Conservation (phyloP, 2,797 vertebrate species). For the Brotula barbata region DNA sequence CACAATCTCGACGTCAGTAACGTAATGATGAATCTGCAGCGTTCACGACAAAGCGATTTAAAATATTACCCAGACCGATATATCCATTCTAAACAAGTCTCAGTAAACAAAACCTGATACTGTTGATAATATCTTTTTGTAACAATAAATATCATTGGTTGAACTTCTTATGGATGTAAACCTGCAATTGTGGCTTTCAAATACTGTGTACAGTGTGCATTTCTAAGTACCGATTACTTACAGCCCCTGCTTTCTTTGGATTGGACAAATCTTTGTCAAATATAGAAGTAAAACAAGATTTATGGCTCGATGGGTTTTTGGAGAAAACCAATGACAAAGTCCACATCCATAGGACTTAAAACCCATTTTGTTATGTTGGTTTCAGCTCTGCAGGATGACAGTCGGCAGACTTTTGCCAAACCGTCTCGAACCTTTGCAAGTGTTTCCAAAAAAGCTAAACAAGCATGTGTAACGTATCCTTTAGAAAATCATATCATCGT, state of each 20-base stretch:
- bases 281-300: slow-evolving; percentile 75
- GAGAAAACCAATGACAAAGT: slow-evolving; percentile 63
- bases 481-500: slow-evolving; percentile 60
- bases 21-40: background rate
- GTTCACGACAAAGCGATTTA: slow-evolving; percentile 24
- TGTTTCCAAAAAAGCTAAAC: slow-evolving; percentile 60
- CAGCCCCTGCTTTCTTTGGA: slow-evolving; percentile 81
- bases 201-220: slow-evolving; percentile 68
- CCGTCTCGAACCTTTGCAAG: slow-evolving; percentile 51
- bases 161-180: slow-evolving; percentile 64
- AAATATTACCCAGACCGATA: slow-evolving; percentile 62
- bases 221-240: slow-evolving; percentile 67
- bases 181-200: slow-evolving; percentile 81
- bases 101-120: slow-evolving; percentile 76
- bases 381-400: slow-evolving; percentile 47
- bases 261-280: slow-evolving; percentile 68
- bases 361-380: slow-evolving; percentile 62
- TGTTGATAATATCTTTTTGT: slow-evolving; percentile 68
- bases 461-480: slow-evolving; percentile 53
- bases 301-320: slow-evolving; percentile 66
- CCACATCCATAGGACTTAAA: slow-evolving; percentile 56
- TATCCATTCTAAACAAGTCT: slow-evolving; percentile 65
- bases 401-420: slow-evolving; percentile 39
- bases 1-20: no score
- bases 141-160: slow-evolving; percentile 73